Evolutionary conservation across 2,797 vertebrate species (phyloP), one percentile per base, ranked within the genome.

Genomic region (Silurus aristotelis): DNA sequence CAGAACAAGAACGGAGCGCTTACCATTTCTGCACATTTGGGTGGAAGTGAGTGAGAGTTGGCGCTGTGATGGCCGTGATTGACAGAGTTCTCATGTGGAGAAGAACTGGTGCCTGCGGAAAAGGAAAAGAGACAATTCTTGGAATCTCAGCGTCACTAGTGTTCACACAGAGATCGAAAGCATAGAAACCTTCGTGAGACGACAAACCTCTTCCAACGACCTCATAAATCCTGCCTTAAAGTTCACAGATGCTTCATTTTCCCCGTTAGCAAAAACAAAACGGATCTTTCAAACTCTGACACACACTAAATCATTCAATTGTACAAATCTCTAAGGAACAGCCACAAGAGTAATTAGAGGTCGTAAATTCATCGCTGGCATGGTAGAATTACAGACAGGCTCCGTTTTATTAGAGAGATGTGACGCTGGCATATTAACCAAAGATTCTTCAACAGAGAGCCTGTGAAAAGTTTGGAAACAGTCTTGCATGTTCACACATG

Each of bases 31-130:
- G 98, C 95, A 91, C 97, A 96, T 95, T 97, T 99, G 95, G 96
- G 96, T 94, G 97, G 97, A 94, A 96, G 95, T 0, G 96, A 95
- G 93, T 98, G 97, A 87, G 97, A 96, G 94, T 99, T 98, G 87
- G 97, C 94, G 93, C 95, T 96, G 94, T 97, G 97, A 94, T 98
- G 96, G 95, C 96, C 95, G 95, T 97, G 97, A 96, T 97, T 98
- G 93, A 98, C 96, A 90, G 97, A 95, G 94, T 98, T 98, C 95
- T 99, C 98, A 92, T 98, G 97, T 91, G 98, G 98, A 96, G 98
- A 99, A 93, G 96, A 95, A 92, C 96, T 99, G 97, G 97, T 97
- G 95, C 97, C 98, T 99, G 38, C 38, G 90, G 90, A 89, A 96
- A 93, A 84, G 92, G 10, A 84, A 27, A 8, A 52, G 8, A n/a